A percentile compares a stretch with the other conserved stretches of the same genome.
These are phyloP conservation scores for Amphilophus citrinellus DNA, from an alignment of 2,113 vertebrate species.

Conservation along the genomic window DNA sequence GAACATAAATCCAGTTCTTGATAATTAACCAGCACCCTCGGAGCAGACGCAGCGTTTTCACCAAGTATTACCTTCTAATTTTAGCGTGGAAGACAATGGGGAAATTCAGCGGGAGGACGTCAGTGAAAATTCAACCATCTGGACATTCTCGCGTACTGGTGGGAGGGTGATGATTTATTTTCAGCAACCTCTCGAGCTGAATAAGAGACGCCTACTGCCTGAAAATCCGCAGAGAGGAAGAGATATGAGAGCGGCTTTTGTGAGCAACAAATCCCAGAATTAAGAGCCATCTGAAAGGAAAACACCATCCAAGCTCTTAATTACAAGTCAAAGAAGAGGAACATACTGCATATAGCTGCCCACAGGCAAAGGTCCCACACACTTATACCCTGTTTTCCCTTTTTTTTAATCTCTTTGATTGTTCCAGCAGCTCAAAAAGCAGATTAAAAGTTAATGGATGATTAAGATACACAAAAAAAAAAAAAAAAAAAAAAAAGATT, in stretches of 20 bases:
- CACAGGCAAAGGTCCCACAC: conserved; percentile 10
- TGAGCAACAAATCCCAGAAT: conserved; percentile 71
- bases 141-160: conserved; percentile 63
- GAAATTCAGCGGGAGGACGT: conserved; percentile 71
- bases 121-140: conserved; percentile 75
- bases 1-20: conserved; percentile 65
- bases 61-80: conserved; percentile 75
- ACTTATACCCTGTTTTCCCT: conserved; percentile 1
- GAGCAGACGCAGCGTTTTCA: conserved; percentile 69
- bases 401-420: neutral
- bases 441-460: conserved; percentile 21
- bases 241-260: conserved; percentile 47
- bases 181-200: conserved; percentile 66
- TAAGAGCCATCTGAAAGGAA: conserved; percentile 73
- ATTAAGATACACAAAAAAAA: neutral
- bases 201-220: conserved; percentile 67
- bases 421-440: conserved; percentile 3
- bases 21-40: conserved; percentile 72
- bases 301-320: conserved; percentile 61
- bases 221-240: conserved; percentile 58
- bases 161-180: conserved; percentile 77
- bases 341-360: conserved; percentile 2
- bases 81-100: conserved; percentile 73
- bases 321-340: conserved; percentile 36
- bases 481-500: neutral